phyloP scores from a whole-genome alignment of 92 coral and sea anemone species.

The Pocillopora grandis region DNA sequence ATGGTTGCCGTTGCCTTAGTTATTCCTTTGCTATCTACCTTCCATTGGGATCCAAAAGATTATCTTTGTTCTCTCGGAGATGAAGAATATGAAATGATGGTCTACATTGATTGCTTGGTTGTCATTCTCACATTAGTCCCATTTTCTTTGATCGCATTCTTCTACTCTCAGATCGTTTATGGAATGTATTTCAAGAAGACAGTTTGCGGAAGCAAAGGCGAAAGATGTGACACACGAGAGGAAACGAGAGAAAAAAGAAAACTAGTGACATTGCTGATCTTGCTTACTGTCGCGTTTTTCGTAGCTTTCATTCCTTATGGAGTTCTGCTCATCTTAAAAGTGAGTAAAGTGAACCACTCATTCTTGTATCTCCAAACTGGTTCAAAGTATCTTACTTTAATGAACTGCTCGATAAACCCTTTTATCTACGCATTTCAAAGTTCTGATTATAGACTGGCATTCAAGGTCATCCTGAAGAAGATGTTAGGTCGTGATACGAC shows the following conservation, averaged over 20 bases:
- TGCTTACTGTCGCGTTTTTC: slow-evolving; percentile 49
- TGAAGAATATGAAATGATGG: slow-evolving; percentile 44
- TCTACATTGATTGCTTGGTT: slow-evolving; percentile 49
- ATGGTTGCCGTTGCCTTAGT: slow-evolving; percentile 51
- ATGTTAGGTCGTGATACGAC: slow-evolving; percentile 31
- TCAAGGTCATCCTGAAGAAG: slow-evolving; percentile 19
- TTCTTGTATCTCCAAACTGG: background rate
- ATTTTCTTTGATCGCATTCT: slow-evolving; percentile 56
- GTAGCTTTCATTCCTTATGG: slow-evolving; percentile 61
- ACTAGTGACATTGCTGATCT: slow-evolving; percentile 45
- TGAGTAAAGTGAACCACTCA: background rate
- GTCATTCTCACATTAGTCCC: slow-evolving; percentile 51
- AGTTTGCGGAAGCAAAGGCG: slow-evolving; percentile 42
- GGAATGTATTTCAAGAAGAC: slow-evolving; percentile 77
- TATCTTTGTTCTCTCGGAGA: slow-evolving; percentile 49
- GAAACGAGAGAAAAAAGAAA: slow-evolving; percentile 50
- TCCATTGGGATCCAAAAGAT: slow-evolving; percentile 2
- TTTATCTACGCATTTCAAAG: slow-evolving; percentile 77
- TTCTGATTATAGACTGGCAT: slow-evolving; percentile 67
- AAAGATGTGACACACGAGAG: slow-evolving; percentile 26
- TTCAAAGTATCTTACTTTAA: slow-evolving; percentile 49
- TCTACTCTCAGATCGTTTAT: slow-evolving; percentile 68
- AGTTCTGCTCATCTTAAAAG: slow-evolving; percentile 23
- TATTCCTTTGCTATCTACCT: slow-evolving; percentile 61
- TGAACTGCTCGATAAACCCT: slow-evolving; percentile 70